A percentile compares a stretch with the other conserved stretches of the same genome.
phyloP scores from a whole-genome alignment of 2,888 invertebrate species.

The Scaptomyza flava region DNA sequence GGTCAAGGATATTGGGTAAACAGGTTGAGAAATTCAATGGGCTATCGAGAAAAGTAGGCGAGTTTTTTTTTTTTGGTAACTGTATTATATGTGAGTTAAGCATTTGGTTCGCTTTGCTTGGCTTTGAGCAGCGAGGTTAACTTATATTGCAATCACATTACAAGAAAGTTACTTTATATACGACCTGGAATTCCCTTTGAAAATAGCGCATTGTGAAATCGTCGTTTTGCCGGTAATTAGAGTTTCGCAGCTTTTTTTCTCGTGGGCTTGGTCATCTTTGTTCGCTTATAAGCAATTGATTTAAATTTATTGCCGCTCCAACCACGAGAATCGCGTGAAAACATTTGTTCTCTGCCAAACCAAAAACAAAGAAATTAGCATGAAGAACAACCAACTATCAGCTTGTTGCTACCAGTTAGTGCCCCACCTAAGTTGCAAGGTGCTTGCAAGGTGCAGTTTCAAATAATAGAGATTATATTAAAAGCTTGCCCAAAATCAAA shows the following conservation, averaged over 20 bases:
- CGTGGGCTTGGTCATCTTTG: conserved; percentile 42
- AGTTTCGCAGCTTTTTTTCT: conserved; percentile 52
- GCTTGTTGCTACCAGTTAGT: conserved; percentile 54
- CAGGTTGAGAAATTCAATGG: conserved; percentile 30
- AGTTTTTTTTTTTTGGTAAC: conserved; percentile 61
- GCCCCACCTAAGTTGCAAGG: conserved; percentile 32
- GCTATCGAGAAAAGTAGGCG: conserved; percentile 30
- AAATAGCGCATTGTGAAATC: conserved; percentile 32
- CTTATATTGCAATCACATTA: conserved; percentile 59
- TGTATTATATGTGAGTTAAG: conserved; percentile 61
- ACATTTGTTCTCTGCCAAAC: conserved; percentile 48
- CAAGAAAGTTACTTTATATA: conserved; percentile 30
- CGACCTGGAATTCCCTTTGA: conserved; percentile 19
- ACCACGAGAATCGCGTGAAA: conserved; percentile 64
- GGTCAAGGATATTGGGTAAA: conserved; percentile 58
- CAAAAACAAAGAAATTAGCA: conserved; percentile 48
- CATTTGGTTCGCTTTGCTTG: too few species aligned
- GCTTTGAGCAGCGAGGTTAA: conserved; percentile 47
- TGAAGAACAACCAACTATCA: conserved; percentile 49
- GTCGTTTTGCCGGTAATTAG: conserved; percentile 41
- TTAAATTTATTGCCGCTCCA: conserved; percentile 60
- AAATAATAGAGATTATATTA: conserved; percentile 73
- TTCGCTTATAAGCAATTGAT: conserved; percentile 63
- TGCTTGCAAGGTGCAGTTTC: conserved; percentile 64
- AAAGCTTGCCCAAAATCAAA: conserved; percentile 45